These are phyloP conservation scores for Pampus argenteus DNA, from an alignment of 2,797 vertebrate genomes.

Conservation along the genomic window DNA sequence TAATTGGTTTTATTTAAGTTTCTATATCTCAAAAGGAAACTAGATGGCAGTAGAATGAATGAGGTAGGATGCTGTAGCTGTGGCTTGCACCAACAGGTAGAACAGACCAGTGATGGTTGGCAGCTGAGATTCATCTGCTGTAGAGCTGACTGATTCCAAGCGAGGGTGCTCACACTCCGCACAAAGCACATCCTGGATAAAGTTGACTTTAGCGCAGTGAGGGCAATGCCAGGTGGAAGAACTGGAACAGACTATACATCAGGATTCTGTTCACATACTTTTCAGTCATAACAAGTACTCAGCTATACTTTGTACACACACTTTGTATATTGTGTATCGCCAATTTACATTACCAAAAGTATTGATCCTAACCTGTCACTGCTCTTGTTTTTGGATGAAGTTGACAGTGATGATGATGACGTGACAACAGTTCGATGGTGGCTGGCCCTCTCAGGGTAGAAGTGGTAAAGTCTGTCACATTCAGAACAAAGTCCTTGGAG, in stretches of 20 bases:
- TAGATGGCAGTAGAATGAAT: not conserved
- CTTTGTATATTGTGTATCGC: not conserved
- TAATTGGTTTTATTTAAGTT: not conserved
- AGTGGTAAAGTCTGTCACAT: slow-evolving; percentile 89
- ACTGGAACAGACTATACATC: slow-evolving; percentile 38
- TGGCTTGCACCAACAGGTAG: not conserved
- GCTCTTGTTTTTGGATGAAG: slow-evolving; percentile 63
- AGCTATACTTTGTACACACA: not conserved
- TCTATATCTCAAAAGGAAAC: not conserved
- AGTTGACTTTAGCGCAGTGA: slow-evolving; percentile 86
- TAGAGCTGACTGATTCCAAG: slow-evolving; percentile 65
- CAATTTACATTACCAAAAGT: not conserved
- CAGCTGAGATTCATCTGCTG: slow-evolving; percentile 71
- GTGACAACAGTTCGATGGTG: slow-evolving; percentile 78
- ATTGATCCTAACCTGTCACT: slow-evolving; percentile 66
- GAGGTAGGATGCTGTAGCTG: not conserved
- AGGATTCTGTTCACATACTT: not conserved
- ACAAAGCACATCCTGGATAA: slow-evolving; percentile 85
- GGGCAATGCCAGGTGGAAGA: slow-evolving; percentile 86
- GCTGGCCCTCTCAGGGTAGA: slow-evolving; percentile 84
- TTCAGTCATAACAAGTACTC: not conserved
- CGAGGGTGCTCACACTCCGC: slow-evolving; percentile 86
- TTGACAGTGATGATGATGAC: slow-evolving; percentile 33
- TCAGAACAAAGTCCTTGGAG: slow-evolving; percentile 86
- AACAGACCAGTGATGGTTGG: slow-evolving; percentile 76